These are phyloP conservation scores for Podiceps cristatus DNA, from an alignment of 2,113 vertebrate species.

Conservation along the genomic window DNA sequence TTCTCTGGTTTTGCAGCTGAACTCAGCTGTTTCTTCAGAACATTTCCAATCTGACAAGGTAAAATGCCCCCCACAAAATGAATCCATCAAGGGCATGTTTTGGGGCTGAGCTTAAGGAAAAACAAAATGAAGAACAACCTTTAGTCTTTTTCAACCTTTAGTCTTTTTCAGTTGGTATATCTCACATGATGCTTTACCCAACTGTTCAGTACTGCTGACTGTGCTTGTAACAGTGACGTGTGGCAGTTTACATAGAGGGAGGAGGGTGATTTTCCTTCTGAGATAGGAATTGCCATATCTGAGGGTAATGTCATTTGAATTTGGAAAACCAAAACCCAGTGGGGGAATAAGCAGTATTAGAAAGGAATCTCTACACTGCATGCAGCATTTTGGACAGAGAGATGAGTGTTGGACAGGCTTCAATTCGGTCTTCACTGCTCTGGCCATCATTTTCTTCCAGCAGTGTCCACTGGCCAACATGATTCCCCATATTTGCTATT, in stretches of 20 bases:
- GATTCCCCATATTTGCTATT: background rate
- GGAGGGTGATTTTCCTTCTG: background rate
- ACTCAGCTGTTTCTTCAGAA: background rate
- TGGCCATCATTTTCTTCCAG: background rate
- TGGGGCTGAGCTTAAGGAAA: background rate
- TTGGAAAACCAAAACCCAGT: background rate
- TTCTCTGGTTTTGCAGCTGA: background rate
- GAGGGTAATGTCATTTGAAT: background rate
- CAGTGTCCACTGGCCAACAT: background rate
- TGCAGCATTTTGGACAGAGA: background rate
- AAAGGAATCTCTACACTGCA: background rate
- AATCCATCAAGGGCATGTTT: background rate
- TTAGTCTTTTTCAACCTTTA: background rate
- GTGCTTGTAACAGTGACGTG: background rate
- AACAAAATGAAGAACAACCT: background rate
- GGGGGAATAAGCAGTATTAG: background rate
- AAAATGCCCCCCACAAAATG: background rate
- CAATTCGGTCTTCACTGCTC: background rate
- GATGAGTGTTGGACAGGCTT: background rate
- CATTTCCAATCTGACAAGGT: background rate
- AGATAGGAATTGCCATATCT: background rate
- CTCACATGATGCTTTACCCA: background rate
- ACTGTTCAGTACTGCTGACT: background rate
- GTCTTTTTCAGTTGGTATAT: background rate
- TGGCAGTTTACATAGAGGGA: constrained; percentile 16